Evolutionary conservation across 2,797 vertebrate genomes (phyloP).

Genomic region (Oreortyx pictus): DNA sequence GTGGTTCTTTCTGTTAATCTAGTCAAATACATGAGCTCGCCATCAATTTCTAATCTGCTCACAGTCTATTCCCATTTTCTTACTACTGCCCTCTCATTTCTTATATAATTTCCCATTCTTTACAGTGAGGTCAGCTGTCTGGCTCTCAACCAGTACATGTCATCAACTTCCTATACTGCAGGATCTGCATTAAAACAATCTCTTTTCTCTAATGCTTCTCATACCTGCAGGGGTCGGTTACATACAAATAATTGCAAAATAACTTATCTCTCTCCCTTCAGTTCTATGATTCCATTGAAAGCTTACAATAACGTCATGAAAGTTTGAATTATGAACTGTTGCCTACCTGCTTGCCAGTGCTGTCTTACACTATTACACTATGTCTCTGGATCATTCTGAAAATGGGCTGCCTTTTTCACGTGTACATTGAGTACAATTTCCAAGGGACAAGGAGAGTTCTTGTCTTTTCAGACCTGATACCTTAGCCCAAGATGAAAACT

Average conservation of each 20-base stretch:
- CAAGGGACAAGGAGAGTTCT: too few species aligned
- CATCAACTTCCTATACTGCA: not conserved
- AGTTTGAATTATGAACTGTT: not conserved
- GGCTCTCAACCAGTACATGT: not conserved
- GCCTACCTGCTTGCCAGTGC: not conserved
- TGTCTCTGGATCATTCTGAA: not conserved
- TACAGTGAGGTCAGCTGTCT: not conserved
- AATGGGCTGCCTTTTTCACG: not conserved
- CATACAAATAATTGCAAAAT: not conserved
- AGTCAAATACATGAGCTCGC: not conserved
- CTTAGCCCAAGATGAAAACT: accelerated
- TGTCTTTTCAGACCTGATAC: not conserved
- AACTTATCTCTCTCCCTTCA: not conserved
- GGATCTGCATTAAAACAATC: not conserved
- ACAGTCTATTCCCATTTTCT: not conserved
- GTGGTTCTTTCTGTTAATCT: not conserved
- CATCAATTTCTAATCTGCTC: not conserved
- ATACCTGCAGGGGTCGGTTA: not conserved
- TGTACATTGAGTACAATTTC: not conserved
- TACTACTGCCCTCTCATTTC: not conserved
- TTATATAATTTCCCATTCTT: conserved; percentile 4
- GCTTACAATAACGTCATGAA: not conserved
- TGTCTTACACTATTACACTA: too few species aligned
- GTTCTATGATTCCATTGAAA: not conserved
- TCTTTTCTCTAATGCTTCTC: not conserved